Conservation (phyloP, 2,888 invertebrate species). For the Tanaodytes sp. region DNA sequence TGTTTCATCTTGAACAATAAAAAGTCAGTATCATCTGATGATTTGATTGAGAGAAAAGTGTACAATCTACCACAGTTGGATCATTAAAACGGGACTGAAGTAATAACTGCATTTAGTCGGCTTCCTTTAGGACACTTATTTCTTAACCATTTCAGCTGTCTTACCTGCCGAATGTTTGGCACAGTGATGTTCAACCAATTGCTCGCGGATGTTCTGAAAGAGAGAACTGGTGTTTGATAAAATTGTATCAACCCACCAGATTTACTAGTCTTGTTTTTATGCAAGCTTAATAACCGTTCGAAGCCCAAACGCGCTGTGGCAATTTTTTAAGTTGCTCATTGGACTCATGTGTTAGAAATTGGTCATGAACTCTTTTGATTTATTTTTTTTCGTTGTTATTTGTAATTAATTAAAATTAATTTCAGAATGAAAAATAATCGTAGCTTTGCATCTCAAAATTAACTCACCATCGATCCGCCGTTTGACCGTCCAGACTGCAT, state of each 20-base stretch:
- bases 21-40: too few species aligned
- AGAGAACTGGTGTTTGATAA: conserved; percentile 94
- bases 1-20: too few species aligned
- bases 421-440: neutral
- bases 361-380: neutral
- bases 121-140: conserved; percentile 13
- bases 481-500: conserved; percentile 99
- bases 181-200: conserved; percentile 69
- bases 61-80: too few species aligned
- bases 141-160: conserved; percentile 52
- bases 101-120: neutral
- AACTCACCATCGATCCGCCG: conserved; percentile 94
- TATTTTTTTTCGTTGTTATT: neutral
- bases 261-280: conserved; percentile 71
- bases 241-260: conserved; percentile 77
- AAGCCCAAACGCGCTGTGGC: conserved; percentile 2
- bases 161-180: conserved; percentile 69
- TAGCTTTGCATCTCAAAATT: too few species aligned
- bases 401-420: neutral
- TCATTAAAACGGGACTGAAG: too few species aligned
- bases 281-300: conserved; percentile 22
- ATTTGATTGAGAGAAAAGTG: too few species aligned
- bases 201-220: conserved; percentile 80
- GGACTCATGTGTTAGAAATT: neutral
- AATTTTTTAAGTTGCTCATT: conserved; percentile 5